phyloP scores from a whole-genome alignment of 2,888 invertebrate species.

The Mesoligia furuncula region DNA sequence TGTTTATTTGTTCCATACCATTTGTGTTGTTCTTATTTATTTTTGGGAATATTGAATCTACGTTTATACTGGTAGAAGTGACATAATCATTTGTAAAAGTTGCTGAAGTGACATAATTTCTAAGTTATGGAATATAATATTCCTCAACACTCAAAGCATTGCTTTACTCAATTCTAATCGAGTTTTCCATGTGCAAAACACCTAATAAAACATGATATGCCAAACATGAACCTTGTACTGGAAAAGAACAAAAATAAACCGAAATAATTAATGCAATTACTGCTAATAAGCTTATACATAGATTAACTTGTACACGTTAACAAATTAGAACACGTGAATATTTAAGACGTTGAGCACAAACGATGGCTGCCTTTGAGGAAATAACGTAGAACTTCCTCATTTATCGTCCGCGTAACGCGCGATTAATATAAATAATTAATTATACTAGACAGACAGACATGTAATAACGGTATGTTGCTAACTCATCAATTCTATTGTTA shows the following conservation, averaged over 20 bases:
- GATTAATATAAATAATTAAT: slow-evolving; percentile 29
- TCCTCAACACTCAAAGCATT: not conserved
- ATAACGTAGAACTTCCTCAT: not conserved
- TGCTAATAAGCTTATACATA: slow-evolving; percentile 50
- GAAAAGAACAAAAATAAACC: slow-evolving; percentile 5
- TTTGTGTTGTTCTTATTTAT: not conserved
- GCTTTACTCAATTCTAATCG: not conserved
- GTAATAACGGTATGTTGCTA: slow-evolving; percentile 10
- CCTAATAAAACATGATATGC: not conserved
- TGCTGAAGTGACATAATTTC: not conserved
- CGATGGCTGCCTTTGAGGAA: not conserved
- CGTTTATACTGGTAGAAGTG: not conserved
- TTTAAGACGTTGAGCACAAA: not conserved
- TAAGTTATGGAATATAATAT: not conserved
- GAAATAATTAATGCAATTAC: slow-evolving; percentile 51
- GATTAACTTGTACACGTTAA: slow-evolving; percentile 27
- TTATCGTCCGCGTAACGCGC: no score
- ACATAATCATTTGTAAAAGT: not conserved
- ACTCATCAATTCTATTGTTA: not conserved
- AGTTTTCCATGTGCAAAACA: not conserved
- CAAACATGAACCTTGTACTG: not conserved
- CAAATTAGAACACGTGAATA: slow-evolving; percentile 31
- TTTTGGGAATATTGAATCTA: not conserved
- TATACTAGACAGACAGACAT: not conserved
- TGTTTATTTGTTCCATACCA: slow-evolving; percentile 28